Evolutionary conservation across 2,797 vertebrate species (phyloP).

Genomic region (Chanos chanos): DNA sequence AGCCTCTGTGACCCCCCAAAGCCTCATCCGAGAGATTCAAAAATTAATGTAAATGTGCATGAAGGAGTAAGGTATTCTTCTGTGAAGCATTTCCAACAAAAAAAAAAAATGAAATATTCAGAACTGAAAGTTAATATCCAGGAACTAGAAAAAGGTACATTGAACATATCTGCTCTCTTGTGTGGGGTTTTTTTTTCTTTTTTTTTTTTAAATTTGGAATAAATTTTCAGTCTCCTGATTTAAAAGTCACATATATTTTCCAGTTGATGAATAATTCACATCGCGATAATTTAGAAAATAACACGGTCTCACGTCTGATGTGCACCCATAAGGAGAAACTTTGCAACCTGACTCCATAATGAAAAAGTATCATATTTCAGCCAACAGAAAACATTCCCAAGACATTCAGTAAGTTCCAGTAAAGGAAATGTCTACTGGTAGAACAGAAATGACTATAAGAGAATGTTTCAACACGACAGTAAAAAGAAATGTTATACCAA

Average conservation of each 20-base stretch:
- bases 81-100: conserved; percentile 40
- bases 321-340: conserved; percentile 28
- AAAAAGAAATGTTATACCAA: too few species aligned
- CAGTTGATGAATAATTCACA: conserved; percentile 53
- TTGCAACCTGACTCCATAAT: conserved; percentile 18
- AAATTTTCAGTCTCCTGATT: conserved; percentile 50
- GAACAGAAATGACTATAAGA: too few species aligned
- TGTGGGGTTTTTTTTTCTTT: conserved; percentile 25
- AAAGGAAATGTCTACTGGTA: too few species aligned
- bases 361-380: too few species aligned
- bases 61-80: conserved; percentile 42
- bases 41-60: conserved; percentile 61
- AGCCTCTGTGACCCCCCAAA: conserved; percentile 51
- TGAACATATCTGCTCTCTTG: conserved; percentile 34
- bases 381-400: too few species aligned
- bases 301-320: conserved; percentile 41
- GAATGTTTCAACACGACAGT: too few species aligned
- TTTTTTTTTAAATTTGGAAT: conserved; percentile 21
- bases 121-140: conserved; percentile 52
- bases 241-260: conserved; percentile 37
- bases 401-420: too few species aligned
- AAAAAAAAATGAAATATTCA: conserved; percentile 59
- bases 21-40: conserved; percentile 52
- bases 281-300: conserved; percentile 44
- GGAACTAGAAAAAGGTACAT: conserved; percentile 43